Evolutionary conservation across 2,888 invertebrate genomes (phyloP).

Genomic region (Drosophila nigricruria): DNA sequence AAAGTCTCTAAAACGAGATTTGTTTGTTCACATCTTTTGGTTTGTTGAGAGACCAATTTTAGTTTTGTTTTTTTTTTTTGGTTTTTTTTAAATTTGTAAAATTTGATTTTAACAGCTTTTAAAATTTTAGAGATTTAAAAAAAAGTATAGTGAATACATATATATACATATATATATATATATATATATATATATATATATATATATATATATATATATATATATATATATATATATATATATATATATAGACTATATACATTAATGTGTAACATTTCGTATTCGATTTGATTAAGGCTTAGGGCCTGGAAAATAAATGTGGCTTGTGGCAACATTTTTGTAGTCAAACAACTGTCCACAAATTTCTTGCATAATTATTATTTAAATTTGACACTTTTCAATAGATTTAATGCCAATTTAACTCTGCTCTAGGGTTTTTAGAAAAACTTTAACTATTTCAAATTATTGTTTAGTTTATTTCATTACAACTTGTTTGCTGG

Average conservation of each 20-base stretch:
- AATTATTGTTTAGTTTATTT: neutral
- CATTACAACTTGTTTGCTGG: neutral
- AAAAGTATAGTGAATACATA: constrained; percentile 40
- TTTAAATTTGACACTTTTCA: constrained; percentile 46
- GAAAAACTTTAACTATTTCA: neutral
- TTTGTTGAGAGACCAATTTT: constrained; percentile 38
- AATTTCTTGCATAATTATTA: neutral
- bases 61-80: neutral
- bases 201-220: constrained; percentile 34
- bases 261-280: constrained; percentile 44
- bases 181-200: constrained; percentile 52
- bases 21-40: constrained; percentile 46
- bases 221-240: constrained; percentile 14
- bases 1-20: constrained; percentile 71
- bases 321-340: constrained; percentile 27
- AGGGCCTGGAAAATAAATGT: constrained; percentile 50
- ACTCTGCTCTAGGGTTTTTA: neutral
- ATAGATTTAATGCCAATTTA: constrained; percentile 16
- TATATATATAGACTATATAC: constrained; percentile 50
- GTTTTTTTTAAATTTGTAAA: constrained; percentile 48
- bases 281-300: constrained; percentile 45
- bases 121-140: constrained; percentile 55
- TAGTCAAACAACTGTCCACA: constrained; percentile 9
- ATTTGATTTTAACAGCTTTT: constrained; percentile 73
- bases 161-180: constrained; percentile 10